Conservation (phyloP, 64 coral and sea anemone species). For the Pocillopora verrucosa region DNA sequence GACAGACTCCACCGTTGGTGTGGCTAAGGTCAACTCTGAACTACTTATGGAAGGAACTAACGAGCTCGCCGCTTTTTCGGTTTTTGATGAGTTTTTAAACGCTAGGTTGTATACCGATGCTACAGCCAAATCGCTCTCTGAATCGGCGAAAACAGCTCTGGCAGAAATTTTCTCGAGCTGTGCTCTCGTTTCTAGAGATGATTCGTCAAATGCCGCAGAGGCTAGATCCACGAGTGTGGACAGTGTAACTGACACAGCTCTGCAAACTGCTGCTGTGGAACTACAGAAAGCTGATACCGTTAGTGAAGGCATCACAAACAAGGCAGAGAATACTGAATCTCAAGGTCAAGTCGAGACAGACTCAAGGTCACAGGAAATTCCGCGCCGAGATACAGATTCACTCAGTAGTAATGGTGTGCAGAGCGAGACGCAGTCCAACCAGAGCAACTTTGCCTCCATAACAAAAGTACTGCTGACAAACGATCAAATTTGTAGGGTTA, state of each 20-base stretch:
- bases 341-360: background rate
- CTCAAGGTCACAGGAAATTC: background rate
- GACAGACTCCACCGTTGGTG: slow-evolving; percentile 42
- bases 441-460: background rate
- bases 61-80: slow-evolving; percentile 75
- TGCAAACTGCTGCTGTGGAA: background rate
- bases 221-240: background rate
- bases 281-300: background rate
- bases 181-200: background rate
- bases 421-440: background rate
- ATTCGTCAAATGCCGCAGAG: background rate
- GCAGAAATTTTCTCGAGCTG: slow-evolving; percentile 79
- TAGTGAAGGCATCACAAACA: background rate
- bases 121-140: slow-evolving; percentile 16
- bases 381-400: too few relatives aligned
- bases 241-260: background rate
- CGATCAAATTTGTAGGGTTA: slow-evolving; percentile 63
- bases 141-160: slow-evolving; percentile 43
- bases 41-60: slow-evolving; percentile 88
- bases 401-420: background rate
- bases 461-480: slow-evolving; percentile 34
- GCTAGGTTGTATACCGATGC: slow-evolving; percentile 44
- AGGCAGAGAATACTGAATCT: background rate
- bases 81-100: slow-evolving; percentile 78
- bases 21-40: slow-evolving; percentile 78